Evolutionary conservation across 2,888 invertebrate genomes (phyloP).

Genomic region (Mystacides longicornis): DNA sequence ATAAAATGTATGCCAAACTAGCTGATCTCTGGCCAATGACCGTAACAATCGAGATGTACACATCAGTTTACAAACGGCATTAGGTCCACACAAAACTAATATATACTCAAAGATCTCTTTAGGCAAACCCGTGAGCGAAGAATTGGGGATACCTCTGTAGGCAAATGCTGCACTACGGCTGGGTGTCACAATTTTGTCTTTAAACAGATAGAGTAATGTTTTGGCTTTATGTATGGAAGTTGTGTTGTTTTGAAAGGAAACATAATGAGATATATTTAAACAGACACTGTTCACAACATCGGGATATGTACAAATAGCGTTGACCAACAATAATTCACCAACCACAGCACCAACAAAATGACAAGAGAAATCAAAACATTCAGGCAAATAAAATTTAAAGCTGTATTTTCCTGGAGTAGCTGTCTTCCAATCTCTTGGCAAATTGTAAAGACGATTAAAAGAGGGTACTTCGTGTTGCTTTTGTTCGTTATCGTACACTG

Average conservation of each 20-base stretch:
- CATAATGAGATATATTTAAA: conserved; percentile 38
- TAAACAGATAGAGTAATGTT: conserved; percentile 44
- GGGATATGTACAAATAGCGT: conserved; percentile 37
- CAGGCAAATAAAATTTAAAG: conserved; percentile 34
- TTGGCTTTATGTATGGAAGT: conserved; percentile 41
- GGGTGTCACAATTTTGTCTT: conserved; percentile 47
- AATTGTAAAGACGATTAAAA: background rate
- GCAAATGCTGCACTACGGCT: conserved; percentile 49
- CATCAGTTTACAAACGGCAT: conserved; percentile 34
- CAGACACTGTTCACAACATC: conserved; percentile 40
- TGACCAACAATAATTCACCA: conserved; percentile 27
- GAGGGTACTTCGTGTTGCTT: background rate
- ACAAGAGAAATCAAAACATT: conserved; percentile 33
- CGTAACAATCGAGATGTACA: conserved; percentile 34
- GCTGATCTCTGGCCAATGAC: conserved; percentile 16
- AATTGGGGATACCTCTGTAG: conserved; percentile 41
- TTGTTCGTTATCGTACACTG: background rate
- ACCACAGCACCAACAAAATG: conserved; percentile 39
- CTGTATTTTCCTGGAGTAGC: conserved; percentile 32
- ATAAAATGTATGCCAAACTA: conserved; percentile 17
- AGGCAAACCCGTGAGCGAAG: conserved; percentile 42
- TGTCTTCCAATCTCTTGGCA: conserved; percentile 8
- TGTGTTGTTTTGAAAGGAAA: conserved; percentile 37
- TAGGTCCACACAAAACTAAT: conserved; percentile 32
- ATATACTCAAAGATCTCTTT: conserved; percentile 40